Evolutionary conservation across 2,797 vertebrate species (phyloP).

Genomic region (Monodelphis domestica): DNA sequence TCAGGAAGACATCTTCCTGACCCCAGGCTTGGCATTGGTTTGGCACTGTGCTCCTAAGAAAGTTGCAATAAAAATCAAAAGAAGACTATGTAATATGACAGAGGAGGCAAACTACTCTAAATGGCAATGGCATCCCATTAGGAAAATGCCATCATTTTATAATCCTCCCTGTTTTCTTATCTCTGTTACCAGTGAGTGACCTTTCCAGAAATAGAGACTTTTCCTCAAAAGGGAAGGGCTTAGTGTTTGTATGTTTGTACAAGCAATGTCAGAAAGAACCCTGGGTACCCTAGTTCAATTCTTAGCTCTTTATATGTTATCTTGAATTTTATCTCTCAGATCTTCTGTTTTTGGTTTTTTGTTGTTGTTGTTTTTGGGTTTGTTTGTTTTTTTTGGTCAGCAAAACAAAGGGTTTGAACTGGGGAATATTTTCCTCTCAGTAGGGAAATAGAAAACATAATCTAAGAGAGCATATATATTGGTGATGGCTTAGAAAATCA

Average conservation of each 20-base stretch:
- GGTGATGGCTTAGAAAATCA: background rate
- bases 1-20: too few relatives aligned
- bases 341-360: background rate
- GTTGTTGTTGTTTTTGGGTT: background rate
- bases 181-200: background rate
- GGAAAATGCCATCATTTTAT: constrained; percentile 45
- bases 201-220: background rate
- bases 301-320: background rate
- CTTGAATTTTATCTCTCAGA: background rate
- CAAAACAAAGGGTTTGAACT: background rate
- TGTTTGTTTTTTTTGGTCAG: background rate
- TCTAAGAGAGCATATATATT: background rate
- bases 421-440: background rate
- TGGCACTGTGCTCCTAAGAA: too few relatives aligned
- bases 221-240: background rate
- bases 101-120: constrained; percentile 42
- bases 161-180: background rate
- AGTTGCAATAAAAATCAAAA: constrained; percentile 80
- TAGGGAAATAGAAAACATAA: background rate
- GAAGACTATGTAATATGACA: constrained; percentile 32
- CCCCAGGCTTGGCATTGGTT: too few relatives aligned
- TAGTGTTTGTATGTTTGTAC: background rate
- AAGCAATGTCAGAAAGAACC: background rate
- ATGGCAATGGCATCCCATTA: constrained; percentile 49
- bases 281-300: background rate